Conservation (phyloP, 2,888 invertebrate genomes). For the Plebejus melissa region DNA sequence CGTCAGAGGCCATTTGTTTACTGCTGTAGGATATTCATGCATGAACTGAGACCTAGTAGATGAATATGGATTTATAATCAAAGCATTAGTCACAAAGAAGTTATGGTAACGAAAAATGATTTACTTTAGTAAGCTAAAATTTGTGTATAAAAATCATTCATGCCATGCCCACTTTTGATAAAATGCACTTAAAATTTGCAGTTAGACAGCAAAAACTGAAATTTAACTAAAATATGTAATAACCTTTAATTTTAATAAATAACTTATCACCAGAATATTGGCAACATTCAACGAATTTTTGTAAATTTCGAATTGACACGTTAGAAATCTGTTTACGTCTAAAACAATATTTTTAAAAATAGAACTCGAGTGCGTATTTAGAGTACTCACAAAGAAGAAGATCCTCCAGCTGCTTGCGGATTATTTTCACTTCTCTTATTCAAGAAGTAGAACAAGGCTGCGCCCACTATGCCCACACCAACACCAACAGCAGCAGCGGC, state of each 20-base stretch:
- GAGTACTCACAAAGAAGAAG: slow-evolving; percentile 44
- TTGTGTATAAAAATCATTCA: background rate
- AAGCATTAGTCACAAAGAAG: background rate
- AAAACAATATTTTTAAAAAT: slow-evolving; percentile 13
- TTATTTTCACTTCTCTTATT: slow-evolving; percentile 53
- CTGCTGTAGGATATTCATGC: background rate
- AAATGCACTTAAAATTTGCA: background rate
- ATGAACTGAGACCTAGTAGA: background rate
- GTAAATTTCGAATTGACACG: background rate
- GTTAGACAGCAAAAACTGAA: background rate
- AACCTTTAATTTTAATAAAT: background rate
- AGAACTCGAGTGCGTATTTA: background rate
- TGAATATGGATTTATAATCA: background rate
- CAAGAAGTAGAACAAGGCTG: slow-evolving; percentile 68
- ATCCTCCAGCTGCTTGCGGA: slow-evolving; percentile 49
- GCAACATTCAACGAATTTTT: background rate
- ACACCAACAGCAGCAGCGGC: slow-evolving; percentile 62
- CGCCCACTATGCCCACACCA: slow-evolving; percentile 70
- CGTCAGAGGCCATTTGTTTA: slow-evolving; percentile 33
- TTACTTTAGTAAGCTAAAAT: background rate
- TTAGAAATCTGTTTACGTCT: background rate
- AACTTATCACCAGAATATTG: background rate
- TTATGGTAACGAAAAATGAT: background rate
- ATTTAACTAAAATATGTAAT: background rate
- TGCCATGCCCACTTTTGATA: background rate